A percentile compares a stretch with the other conserved stretches of the same genome.
These are phyloP conservation scores for Scopus umbretta DNA, from an alignment of 2,113 vertebrate species.

Conservation along the genomic window DNA sequence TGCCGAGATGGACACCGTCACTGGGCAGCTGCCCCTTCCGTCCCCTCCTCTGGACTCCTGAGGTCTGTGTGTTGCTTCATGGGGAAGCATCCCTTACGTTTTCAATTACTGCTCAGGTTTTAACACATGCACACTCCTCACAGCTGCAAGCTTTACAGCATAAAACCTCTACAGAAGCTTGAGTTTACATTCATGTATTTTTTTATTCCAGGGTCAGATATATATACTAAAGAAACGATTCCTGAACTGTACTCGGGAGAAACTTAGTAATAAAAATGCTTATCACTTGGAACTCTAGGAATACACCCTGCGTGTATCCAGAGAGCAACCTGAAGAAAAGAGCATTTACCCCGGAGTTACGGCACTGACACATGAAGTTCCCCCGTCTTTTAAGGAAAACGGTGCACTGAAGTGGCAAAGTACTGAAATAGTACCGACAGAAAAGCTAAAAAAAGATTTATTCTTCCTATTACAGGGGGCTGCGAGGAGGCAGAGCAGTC, in stretches of 20 bases:
- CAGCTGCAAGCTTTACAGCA: constrained; percentile 34
- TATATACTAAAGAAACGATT: background rate
- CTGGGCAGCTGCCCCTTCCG: background rate
- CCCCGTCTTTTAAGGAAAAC: background rate
- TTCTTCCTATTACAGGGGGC: background rate
- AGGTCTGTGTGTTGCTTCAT: background rate
- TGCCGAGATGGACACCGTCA: background rate
- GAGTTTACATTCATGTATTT: background rate
- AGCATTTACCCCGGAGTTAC: background rate
- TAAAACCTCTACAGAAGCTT: background rate
- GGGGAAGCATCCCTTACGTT: background rate
- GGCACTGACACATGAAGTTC: background rate
- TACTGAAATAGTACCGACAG: background rate
- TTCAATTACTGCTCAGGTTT: background rate
- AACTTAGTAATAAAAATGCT: constrained; percentile 44
- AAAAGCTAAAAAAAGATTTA: background rate
- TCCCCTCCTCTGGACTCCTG: background rate
- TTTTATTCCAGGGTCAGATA: background rate
- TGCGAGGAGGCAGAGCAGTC: background rate
- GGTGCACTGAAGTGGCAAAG: background rate
- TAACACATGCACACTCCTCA: background rate
- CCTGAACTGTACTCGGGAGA: constrained; percentile 7
- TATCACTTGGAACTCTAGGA: constrained; percentile 42
- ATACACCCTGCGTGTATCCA: background rate
- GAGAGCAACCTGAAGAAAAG: background rate